Evolutionary conservation across 2,797 vertebrate genomes (phyloP), one percentile per base, ranked within the genome.

Genomic region (Argyrosomus regius): DNA sequence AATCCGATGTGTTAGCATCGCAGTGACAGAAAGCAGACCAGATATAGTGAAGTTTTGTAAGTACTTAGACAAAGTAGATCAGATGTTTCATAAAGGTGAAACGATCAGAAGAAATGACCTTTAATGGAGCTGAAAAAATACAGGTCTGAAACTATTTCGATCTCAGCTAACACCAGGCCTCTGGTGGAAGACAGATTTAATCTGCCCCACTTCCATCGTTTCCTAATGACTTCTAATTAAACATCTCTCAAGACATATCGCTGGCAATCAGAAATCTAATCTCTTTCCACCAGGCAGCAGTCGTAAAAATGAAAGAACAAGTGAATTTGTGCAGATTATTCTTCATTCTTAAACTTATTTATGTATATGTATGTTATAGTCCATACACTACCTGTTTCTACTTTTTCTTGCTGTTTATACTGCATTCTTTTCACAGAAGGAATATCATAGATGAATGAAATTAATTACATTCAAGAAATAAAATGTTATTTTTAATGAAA

Each of bases 201-300:
- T 79, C 49, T 73, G 79, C 20, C 73, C 81, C 52, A 69, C 75
- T 87, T 90, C 63, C 45, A 72, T 67, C 50, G 28, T 26, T 13
- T 60, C 17, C 22, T 68, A 68, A 83, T 82, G 22, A 72, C 80
- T 49, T 58, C 41, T 46, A 71, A 85, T 88, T 61, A 80, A 83
- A 16, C 28, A 46, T 50, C n/a, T 77, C 84, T 75, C 8, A 74
- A 78, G 72, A 76, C 50, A 57, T 22, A 59, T 57, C 52, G 58
- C 58, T 6, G 59, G n/a, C 60, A 22, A 9, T 41, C 39, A 72
- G 45, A 68, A 64, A 48, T 48, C n/a, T 45, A 64, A 48, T 48
- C 31, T 45, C 28, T 26, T 78, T 67, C 11, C n/a, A 68, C 20
- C 12, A 12, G 17, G n/a, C 20, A 65, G 46, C 45, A 56, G 16